These are phyloP conservation scores for Odontesthes bonariensis DNA, from an alignment of 2,113 vertebrate species.

Conservation along the genomic window DNA sequence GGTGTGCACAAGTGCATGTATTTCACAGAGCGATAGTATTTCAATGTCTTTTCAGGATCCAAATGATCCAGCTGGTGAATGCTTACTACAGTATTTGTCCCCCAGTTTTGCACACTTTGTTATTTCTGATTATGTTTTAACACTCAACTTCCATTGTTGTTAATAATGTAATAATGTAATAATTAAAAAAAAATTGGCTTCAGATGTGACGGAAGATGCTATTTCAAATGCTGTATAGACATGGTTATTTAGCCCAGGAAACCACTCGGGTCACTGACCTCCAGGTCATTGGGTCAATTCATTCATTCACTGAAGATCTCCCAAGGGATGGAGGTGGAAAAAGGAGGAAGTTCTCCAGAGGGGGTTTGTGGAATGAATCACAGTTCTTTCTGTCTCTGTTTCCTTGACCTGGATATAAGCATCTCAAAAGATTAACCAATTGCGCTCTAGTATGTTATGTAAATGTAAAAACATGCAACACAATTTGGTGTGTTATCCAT, in stretches of 20 bases:
- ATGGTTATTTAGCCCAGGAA: neutral
- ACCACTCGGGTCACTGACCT: constrained; percentile 25
- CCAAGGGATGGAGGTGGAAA: constrained; percentile 7
- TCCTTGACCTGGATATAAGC: no score
- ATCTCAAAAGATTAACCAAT: no score
- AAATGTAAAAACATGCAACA: no score
- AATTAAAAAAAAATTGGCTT: constrained; percentile 20
- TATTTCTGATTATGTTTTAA: constrained; percentile 17
- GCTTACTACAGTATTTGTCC: constrained; percentile 11
- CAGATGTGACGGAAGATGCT: neutral
- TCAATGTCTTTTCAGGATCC: neutral
- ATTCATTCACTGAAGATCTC: constrained; percentile 25
- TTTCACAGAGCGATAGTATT: neutral
- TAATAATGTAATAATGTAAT: neutral
- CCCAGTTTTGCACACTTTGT: neutral
- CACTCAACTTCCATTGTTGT: constrained; percentile 3
- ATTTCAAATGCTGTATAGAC: neutral
- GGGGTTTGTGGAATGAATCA: neutral
- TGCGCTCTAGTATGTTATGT: no score
- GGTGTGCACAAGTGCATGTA: neutral
- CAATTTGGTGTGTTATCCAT: no score
- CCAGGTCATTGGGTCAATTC: constrained; percentile 13
- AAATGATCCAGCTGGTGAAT: constrained; percentile 2
- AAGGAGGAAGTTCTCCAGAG: constrained; percentile 1
- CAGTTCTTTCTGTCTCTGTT: neutral